Conservation (phyloP, 2,797 vertebrate species). For the Tenualosa ilisha region DNA sequence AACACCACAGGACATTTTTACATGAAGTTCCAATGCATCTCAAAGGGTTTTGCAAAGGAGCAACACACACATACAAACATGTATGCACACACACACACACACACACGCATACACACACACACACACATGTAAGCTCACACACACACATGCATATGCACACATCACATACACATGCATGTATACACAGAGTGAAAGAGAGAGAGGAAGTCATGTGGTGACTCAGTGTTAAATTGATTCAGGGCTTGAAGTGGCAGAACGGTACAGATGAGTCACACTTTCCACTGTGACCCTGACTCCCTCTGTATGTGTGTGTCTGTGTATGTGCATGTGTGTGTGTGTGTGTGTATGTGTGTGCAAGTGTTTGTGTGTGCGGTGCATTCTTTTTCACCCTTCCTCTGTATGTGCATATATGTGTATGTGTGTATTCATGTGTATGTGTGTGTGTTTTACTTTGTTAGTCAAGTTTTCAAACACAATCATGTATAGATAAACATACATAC, state of each 20-base stretch:
- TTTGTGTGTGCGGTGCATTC: neutral
- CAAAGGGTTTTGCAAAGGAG: conserved; percentile 32
- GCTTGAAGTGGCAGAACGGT: conserved; percentile 71
- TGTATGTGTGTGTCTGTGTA: conserved; percentile 52
- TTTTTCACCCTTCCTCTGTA: neutral
- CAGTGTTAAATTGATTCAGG: conserved; percentile 77
- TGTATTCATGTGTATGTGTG: neutral
- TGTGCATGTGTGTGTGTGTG: conserved; percentile 30
- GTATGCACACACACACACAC: neutral
- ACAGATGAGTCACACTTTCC: conserved; percentile 79
- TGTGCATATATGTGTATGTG: neutral
- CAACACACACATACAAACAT: neutral
- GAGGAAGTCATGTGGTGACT: conserved; percentile 75
- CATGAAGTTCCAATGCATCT: conserved; percentile 33
- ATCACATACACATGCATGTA: conserved; percentile 32
- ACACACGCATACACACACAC: neutral
- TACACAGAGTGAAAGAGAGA: conserved; percentile 20
- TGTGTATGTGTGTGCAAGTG: neutral
- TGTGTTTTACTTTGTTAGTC: neutral
- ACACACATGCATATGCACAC: conserved; percentile 26
- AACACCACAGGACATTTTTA: conserved; percentile 32
- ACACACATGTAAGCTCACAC: neutral
- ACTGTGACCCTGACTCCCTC: conserved; percentile 69
- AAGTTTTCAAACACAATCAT: too few species aligned
- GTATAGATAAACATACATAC: too few species aligned